Conservation (phyloP, 2,888 invertebrate genomes). For the Leptothorax acervorum region DNA sequence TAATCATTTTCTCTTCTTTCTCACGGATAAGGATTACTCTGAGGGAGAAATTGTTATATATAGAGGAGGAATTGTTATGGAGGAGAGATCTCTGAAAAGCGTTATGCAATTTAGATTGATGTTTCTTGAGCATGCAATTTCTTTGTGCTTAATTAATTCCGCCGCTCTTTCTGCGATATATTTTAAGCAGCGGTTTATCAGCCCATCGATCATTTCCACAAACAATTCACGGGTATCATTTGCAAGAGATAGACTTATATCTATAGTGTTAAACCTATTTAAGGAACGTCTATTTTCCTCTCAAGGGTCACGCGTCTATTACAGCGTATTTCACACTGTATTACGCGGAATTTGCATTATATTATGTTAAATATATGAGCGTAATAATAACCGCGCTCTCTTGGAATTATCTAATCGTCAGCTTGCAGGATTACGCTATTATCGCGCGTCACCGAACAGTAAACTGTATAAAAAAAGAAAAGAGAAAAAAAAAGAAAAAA, state of each 20-base stretch:
- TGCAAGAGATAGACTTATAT: constrained; percentile 43
- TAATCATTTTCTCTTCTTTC: not conserved
- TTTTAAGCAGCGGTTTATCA: constrained; percentile 31
- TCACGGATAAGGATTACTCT: not conserved
- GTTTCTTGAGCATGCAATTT: constrained; percentile 22
- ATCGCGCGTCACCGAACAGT: constrained; percentile 15
- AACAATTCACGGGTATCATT: constrained; percentile 42
- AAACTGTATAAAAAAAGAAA: not conserved
- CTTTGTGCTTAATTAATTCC: constrained; percentile 13
- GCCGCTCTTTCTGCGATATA: not conserved
- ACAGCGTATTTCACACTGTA: constrained; percentile 18
- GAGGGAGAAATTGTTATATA: not conserved
- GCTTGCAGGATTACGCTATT: constrained; percentile 10
- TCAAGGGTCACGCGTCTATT: constrained; percentile 45
- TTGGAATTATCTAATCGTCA: constrained; percentile 49
- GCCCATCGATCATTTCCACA: constrained; percentile 45
- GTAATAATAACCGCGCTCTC: constrained; percentile 43
- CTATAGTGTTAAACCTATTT: constrained; percentile 58
- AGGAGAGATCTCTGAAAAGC: constrained; percentile 3
- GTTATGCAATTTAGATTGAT: constrained; percentile 23
- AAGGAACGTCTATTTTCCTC: constrained; percentile 56
- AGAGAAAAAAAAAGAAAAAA: not conserved
- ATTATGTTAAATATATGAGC: constrained; percentile 27
- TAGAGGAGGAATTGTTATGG: not conserved
- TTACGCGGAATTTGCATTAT: constrained; percentile 36